phyloP scores from a whole-genome alignment of 23 tunicate genomes.

The Halocynthia roretzi region DNA sequence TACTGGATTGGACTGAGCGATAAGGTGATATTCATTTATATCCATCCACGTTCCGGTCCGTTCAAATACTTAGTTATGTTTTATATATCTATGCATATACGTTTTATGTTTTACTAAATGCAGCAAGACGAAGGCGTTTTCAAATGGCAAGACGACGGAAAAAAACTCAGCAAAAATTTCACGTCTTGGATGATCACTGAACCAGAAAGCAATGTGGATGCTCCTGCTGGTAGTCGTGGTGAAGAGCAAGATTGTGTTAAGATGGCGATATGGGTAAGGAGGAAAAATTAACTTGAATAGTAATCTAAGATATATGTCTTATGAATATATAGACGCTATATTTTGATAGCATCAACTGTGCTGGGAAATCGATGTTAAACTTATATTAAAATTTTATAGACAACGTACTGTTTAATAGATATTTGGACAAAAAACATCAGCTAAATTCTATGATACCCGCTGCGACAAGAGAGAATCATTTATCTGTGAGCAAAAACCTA shows the following conservation, averaged over 20 bases:
- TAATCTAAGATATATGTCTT: too few relatives aligned
- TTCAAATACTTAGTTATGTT: background rate
- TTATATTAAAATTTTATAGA: too few relatives aligned
- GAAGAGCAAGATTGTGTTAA: constrained; percentile 21
- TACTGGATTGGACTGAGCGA: constrained; percentile 4
- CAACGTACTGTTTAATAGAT: background rate
- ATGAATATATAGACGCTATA: too few relatives aligned
- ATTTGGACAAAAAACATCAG: background rate
- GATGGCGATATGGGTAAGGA: constrained; percentile 24
- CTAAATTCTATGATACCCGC: constrained; percentile 3
- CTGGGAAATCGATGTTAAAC: too few relatives aligned
- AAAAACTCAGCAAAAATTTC: background rate
- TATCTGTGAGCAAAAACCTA: background rate
- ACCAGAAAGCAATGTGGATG: background rate
- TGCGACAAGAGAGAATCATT: constrained; percentile 1
- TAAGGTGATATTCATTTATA: background rate
- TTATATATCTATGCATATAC: background rate
- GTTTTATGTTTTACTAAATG: background rate
- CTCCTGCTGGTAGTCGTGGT: constrained; percentile 6
- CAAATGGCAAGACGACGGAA: constrained; percentile 4
- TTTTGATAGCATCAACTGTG: too few relatives aligned
- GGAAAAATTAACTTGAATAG: background rate
- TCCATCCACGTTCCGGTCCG: background rate
- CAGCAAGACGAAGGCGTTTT: constrained; percentile 3
- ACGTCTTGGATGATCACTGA: constrained; percentile 2